These are phyloP conservation scores for Turdus rufiventris DNA, from an alignment of 2,113 vertebrate genomes.

Conservation along the genomic window DNA sequence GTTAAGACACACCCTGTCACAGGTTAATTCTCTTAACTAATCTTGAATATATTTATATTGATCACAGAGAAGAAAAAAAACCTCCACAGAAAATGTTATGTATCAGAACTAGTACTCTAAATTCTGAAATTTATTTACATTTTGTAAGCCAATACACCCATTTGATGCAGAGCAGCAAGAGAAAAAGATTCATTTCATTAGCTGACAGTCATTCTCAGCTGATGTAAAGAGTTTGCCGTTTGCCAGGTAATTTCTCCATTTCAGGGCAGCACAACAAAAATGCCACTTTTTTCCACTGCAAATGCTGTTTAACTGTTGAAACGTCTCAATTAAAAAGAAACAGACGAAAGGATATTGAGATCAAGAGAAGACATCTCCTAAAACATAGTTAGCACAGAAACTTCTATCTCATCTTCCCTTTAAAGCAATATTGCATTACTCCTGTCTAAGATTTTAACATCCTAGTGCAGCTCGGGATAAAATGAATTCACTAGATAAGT, in stretches of 20 bases:
- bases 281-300: background rate
- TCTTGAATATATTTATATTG: background rate
- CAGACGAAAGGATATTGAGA: background rate
- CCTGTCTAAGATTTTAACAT: background rate
- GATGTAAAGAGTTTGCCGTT: background rate
- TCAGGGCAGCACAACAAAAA: background rate
- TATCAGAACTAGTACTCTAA: background rate
- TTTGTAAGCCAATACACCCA: background rate
- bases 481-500: background rate
- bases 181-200: background rate
- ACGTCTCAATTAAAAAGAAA: background rate
- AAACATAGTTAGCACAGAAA: background rate
- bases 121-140: background rate
- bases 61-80: background rate
- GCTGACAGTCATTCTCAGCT: background rate
- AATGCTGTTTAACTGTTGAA: background rate
- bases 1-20: background rate
- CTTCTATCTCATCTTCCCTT: background rate
- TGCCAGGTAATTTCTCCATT: background rate
- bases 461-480: background rate
- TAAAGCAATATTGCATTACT: background rate
- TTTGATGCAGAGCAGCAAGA: background rate
- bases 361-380: background rate
- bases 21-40: background rate
- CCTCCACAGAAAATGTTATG: rapidly evolving